Conservation (phyloP, 37 sponge, comb jelly and placozoan genomes). For the Tethya wilhelma region DNA sequence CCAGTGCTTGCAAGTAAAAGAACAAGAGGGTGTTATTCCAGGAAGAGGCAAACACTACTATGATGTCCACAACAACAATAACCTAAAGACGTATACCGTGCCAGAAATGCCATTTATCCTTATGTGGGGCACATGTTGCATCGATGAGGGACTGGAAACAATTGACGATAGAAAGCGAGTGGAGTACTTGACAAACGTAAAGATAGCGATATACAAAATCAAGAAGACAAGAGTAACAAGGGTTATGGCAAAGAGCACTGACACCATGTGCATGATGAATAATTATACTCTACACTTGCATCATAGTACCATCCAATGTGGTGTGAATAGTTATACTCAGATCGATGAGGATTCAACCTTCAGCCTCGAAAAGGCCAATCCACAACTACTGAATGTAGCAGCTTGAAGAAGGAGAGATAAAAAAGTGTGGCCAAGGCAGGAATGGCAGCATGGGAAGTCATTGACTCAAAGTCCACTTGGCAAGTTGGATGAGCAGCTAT, state of each 20-base stretch:
- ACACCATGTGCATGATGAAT: background rate
- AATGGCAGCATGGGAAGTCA: background rate
- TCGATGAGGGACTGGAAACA: slow-evolving; percentile 41
- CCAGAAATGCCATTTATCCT: slow-evolving; percentile 47
- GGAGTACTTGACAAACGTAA: slow-evolving; percentile 9
- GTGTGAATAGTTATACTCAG: background rate
- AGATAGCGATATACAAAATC: slow-evolving; percentile 11
- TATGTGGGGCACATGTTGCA: slow-evolving; percentile 45
- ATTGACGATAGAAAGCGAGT: background rate
- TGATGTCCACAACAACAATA: slow-evolving; percentile 6
- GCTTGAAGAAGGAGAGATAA: slow-evolving; percentile 25
- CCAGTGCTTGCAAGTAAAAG: background rate
- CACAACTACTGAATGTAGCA: slow-evolving; percentile 15
- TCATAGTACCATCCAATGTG: slow-evolving; percentile 7
- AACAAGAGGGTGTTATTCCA: background rate
- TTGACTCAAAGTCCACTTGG: slow-evolving; percentile 8
- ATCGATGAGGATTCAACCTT: background rate
- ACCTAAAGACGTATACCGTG: slow-evolving; percentile 20
- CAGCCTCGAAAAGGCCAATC: background rate
- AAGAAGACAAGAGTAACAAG: slow-evolving; percentile 1
- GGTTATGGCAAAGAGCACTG: background rate
- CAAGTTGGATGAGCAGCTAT: background rate
- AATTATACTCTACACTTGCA: slow-evolving; percentile 14
- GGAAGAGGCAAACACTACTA: background rate
- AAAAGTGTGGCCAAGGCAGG: slow-evolving; percentile 51